Conservation (phyloP, 2,888 invertebrate genomes). For the Standfussiana lucernea region DNA sequence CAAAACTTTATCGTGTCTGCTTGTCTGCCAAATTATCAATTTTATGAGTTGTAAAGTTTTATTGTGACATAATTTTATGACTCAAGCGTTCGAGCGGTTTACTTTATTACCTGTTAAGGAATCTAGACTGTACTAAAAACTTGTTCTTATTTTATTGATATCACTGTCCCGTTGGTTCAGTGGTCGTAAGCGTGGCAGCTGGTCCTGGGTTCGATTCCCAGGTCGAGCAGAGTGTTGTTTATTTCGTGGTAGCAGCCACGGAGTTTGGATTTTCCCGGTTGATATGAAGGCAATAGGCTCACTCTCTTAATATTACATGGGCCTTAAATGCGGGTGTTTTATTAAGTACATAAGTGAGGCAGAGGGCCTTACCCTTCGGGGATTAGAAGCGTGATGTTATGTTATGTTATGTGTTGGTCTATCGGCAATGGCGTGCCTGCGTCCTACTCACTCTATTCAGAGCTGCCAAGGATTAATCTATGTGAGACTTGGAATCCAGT, state of each 20-base stretch:
- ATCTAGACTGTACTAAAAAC: not conserved
- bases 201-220: not conserved
- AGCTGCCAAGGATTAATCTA: not conserved
- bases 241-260: not conserved
- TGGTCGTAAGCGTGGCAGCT: not conserved
- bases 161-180: not conserved
- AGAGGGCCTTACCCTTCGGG: not conserved
- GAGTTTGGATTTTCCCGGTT: not conserved
- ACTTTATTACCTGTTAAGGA: not conserved
- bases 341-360: too few relatives aligned
- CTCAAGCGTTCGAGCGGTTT: not conserved
- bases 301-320: not conserved
- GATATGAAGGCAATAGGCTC: too few relatives aligned
- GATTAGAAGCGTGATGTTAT: not conserved
- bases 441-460: not conserved
- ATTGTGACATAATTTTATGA: conserved; percentile 10
- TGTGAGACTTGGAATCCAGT: not conserved
- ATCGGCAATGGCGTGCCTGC: not conserved
- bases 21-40: conserved; percentile 15
- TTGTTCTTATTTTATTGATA: not conserved
- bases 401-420: not conserved
- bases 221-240: not conserved
- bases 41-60: conserved; percentile 45
- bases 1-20: conserved; percentile 21
- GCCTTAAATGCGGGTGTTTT: not conserved